Conservation (phyloP, 2,113 vertebrate species). For the Rafetus swinhoei region DNA sequence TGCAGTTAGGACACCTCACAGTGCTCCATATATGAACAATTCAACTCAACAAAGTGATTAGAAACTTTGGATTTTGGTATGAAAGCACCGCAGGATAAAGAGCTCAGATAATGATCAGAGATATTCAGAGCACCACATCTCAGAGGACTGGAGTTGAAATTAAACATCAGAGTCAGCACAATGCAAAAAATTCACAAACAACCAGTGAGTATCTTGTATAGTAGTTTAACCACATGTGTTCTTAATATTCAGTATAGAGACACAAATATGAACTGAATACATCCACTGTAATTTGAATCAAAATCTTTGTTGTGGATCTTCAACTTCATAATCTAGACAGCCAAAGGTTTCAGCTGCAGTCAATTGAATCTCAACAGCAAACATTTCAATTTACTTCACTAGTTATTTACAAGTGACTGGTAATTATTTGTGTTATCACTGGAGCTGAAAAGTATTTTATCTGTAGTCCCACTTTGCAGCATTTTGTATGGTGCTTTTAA, state of each 20-base stretch:
- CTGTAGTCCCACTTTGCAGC: constrained; percentile 34
- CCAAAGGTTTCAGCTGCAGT: neutral
- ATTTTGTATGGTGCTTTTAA: constrained; percentile 66
- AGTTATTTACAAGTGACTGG: constrained; percentile 51
- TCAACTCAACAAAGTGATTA: constrained; percentile 50
- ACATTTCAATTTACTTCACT: constrained; percentile 24
- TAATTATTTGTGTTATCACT: constrained; percentile 63
- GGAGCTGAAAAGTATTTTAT: constrained; percentile 71
- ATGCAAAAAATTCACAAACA: constrained; percentile 66
- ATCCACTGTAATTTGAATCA: constrained; percentile 44
- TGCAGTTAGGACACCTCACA: constrained; percentile 41
- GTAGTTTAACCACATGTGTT: constrained; percentile 72
- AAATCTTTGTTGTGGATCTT: neutral
- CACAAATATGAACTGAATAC: constrained; percentile 67
- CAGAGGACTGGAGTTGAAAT: constrained; percentile 58
- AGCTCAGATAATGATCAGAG: constrained; percentile 71
- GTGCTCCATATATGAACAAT: constrained; percentile 52
- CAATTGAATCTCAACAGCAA: neutral
- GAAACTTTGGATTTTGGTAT: constrained; percentile 23
- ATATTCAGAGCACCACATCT: constrained; percentile 54
- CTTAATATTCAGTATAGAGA: constrained; percentile 61
- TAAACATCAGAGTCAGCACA: constrained; percentile 65
- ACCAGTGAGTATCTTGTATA: constrained; percentile 64
- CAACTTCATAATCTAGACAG: neutral
- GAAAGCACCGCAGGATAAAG: constrained; percentile 69